A percentile compares a stretch with the other conserved stretches of the same genome.
These are phyloP conservation scores for Bacillus rossius DNA, from an alignment of 1,140 invertebrate species.

Conservation along the genomic window DNA sequence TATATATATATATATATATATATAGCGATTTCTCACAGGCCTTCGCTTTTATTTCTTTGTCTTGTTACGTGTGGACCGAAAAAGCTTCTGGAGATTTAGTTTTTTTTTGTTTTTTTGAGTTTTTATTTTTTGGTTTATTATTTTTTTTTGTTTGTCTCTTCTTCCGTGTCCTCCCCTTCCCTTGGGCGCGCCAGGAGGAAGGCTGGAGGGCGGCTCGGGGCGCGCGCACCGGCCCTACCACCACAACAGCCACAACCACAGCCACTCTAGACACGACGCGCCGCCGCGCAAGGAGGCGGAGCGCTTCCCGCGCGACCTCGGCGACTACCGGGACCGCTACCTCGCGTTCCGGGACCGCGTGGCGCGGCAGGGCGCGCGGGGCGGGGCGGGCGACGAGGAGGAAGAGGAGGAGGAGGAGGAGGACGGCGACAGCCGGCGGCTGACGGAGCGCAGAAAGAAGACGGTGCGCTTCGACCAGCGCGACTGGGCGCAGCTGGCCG, in stretches of 20 bases:
- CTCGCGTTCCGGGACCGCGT: conserved; percentile 16
- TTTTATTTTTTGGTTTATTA: conserved; percentile 37
- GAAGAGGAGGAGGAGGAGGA: conserved; percentile 49
- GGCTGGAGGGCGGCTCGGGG: conserved; percentile 47
- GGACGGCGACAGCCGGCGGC: conserved; percentile 53
- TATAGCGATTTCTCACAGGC: too few species aligned
- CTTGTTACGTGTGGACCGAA: not conserved
- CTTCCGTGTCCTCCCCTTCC: conserved; percentile 16
- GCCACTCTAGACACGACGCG: not conserved
- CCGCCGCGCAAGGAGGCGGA: conserved; percentile 3
- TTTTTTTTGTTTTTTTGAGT: conserved; percentile 36
- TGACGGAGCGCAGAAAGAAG: conserved; percentile 84
- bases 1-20: too few species aligned
- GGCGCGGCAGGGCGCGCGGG: conserved; percentile 29
- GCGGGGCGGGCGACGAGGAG: too few species aligned
- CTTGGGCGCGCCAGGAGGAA: conserved; percentile 34
- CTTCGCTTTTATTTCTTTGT: conserved; percentile 5
- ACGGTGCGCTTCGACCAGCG: conserved; percentile 77
- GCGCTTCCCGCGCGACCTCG: conserved; percentile 26
- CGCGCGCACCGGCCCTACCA: conserved; percentile 36
- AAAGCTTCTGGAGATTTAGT: not conserved
- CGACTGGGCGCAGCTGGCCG: conserved; percentile 36
- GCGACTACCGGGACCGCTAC: conserved; percentile 39
- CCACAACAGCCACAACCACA: conserved; percentile 18
- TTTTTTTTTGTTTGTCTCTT: conserved; percentile 17